Evolutionary conservation across 2,888 invertebrate genomes (phyloP).

Genomic region (Drosophila subquinaria): DNA sequence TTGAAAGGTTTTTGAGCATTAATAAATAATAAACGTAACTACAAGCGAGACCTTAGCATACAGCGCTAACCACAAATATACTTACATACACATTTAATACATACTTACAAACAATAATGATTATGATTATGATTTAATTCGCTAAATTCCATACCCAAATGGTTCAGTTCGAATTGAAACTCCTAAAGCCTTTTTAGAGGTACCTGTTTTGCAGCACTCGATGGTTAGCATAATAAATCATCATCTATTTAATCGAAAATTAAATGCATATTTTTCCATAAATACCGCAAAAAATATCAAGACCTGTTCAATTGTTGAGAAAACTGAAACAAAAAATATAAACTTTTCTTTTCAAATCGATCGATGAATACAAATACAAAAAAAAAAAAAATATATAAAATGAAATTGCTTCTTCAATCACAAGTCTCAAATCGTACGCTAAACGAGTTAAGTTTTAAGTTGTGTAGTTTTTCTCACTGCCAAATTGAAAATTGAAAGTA

Average conservation of each 20-base stretch:
- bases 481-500: slow-evolving; percentile 50
- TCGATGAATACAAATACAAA: slow-evolving; percentile 13
- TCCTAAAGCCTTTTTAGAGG: slow-evolving; percentile 67
- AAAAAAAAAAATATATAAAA: slow-evolving; percentile 8
- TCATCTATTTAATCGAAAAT: slow-evolving; percentile 15
- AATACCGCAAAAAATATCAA: neutral
- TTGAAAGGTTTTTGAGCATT: slow-evolving; percentile 75
- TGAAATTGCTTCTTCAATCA: slow-evolving; percentile 43
- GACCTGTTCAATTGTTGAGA: slow-evolving; percentile 14
- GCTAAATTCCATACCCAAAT: slow-evolving; percentile 21
- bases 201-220: slow-evolving; percentile 70
- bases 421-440: slow-evolving; percentile 26
- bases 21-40: slow-evolving; percentile 72
- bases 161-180: slow-evolving; percentile 31
- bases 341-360: slow-evolving; percentile 8
- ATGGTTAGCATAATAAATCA: slow-evolving; percentile 36
- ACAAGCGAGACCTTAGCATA: slow-evolving; percentile 79
- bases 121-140: slow-evolving; percentile 3
- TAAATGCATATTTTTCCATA: slow-evolving; percentile 13
- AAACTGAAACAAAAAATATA: neutral
- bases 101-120: slow-evolving; percentile 14
- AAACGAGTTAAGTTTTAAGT: slow-evolving; percentile 51
- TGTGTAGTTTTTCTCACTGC: slow-evolving; percentile 75
- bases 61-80: slow-evolving; percentile 64
- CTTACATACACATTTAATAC: slow-evolving; percentile 36